Conservation (phyloP, 1,140 invertebrate genomes). For the Nixonia krombeini region DNA sequence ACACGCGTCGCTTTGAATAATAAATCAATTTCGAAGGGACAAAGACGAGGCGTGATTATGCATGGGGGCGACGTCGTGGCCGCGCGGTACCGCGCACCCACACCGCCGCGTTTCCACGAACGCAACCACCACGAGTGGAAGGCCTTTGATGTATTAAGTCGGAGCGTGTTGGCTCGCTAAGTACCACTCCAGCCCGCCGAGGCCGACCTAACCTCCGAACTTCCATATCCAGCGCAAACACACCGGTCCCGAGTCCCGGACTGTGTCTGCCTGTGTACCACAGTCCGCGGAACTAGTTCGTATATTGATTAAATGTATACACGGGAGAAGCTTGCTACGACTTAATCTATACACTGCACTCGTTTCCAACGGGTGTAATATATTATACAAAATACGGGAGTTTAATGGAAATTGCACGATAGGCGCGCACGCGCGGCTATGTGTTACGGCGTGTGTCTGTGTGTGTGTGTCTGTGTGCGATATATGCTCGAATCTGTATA, state of each 20-base stretch:
- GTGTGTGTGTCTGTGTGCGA: no score
- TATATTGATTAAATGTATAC: conserved; percentile 49
- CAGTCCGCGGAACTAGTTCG: conserved; percentile 45
- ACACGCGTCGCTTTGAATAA: conserved; percentile 72
- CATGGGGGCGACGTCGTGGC: conserved; percentile 64
- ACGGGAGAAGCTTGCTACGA: conserved; percentile 31
- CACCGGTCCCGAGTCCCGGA: conserved; percentile 33
- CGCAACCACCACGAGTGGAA: conserved; percentile 48
- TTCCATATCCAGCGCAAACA: conserved; percentile 59
- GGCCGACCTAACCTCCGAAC: conserved; percentile 54
- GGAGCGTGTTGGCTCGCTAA: conserved; percentile 65
- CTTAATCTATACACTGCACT: no score
- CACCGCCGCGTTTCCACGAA: conserved; percentile 2
- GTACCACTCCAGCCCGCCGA: conserved; percentile 59
- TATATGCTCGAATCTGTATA: no score
- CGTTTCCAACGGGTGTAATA: no score
- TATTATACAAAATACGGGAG: no score
- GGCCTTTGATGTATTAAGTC: conserved; percentile 68
- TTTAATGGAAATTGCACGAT: no score
- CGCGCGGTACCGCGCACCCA: conserved; percentile 24
- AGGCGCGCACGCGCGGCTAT: no score
- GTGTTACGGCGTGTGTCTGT: no score
- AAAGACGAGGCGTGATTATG: conserved; percentile 71
- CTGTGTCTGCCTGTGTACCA: conserved; percentile 31
- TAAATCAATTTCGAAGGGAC: conserved; percentile 71